Evolutionary conservation across 2,113 vertebrate genomes (phyloP).

Genomic region (Melanerpes formicivorus): DNA sequence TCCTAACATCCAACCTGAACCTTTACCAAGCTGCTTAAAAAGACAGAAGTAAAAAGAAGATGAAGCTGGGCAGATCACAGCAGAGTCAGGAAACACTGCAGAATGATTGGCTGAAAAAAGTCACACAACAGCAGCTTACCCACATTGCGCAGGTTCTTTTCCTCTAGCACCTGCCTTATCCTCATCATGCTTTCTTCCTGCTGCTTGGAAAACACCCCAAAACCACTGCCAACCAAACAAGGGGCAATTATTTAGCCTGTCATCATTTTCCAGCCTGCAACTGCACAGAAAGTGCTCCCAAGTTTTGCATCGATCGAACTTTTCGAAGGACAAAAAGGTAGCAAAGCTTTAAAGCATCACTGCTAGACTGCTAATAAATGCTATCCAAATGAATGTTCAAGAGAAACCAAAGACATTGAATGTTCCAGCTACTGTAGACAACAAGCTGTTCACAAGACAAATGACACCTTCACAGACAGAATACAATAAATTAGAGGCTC

Average conservation of each 20-base stretch:
- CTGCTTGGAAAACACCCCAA: background rate
- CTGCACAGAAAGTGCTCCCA: background rate
- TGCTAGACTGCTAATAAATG: constrained; percentile 51
- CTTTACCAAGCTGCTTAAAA: background rate
- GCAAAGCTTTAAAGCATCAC: constrained; percentile 31
- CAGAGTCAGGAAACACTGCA: background rate
- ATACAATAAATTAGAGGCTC: constrained; percentile 34
- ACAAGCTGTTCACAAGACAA: constrained; percentile 40
- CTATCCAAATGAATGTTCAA: constrained; percentile 28
- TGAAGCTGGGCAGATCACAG: background rate
- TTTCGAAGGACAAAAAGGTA: constrained; percentile 51
- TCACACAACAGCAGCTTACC: background rate
- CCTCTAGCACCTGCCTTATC: background rate
- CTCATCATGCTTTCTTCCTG: background rate
- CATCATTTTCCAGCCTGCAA: background rate
- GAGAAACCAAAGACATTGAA: constrained; percentile 37
- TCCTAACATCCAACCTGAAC: background rate
- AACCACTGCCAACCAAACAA: background rate
- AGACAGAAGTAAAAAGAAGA: background rate
- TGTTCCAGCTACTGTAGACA: constrained; percentile 42
- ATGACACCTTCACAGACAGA: constrained; percentile 36
- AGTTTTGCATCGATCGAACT: constrained; percentile 26
- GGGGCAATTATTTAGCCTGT: background rate
- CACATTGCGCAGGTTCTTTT: background rate
- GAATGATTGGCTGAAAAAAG: background rate